A percentile compares a stretch with the other conserved stretches of the same genome.
phyloP scores from a whole-genome alignment of 2,113 vertebrate genomes.

The Charadrius vociferus region DNA sequence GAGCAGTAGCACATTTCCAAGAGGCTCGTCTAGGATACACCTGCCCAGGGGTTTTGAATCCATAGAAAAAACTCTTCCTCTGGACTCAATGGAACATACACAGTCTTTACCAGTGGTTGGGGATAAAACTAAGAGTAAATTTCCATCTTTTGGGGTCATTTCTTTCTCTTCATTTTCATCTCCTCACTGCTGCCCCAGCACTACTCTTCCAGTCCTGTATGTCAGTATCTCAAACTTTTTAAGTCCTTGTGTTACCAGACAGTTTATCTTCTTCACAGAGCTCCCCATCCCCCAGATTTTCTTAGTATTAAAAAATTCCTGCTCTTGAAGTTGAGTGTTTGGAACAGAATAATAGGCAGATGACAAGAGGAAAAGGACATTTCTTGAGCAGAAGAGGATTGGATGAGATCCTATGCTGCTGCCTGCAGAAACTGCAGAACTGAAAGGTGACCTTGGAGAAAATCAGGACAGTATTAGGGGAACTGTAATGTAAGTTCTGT shows the following conservation, averaged over 20 bases:
- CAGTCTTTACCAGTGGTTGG: not conserved
- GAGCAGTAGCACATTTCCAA: not conserved
- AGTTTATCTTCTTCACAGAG: not conserved
- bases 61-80: not conserved
- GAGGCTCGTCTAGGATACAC: not conserved
- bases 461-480: not conserved
- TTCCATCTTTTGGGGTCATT: not conserved
- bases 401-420: not conserved
- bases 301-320: not conserved
- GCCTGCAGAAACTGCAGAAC: not conserved
- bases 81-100: not conserved
- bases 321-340: not conserved
- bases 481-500: not conserved
- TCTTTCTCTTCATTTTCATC: not conserved
- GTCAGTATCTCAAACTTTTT: not conserved
- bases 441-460: not conserved
- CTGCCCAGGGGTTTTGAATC: not conserved
- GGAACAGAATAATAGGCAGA: not conserved
- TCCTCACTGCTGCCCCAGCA: not conserved
- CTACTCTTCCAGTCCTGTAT: not conserved
- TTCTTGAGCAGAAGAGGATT: not conserved
- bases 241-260: not conserved
- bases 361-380: not conserved
- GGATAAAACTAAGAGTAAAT: not conserved
- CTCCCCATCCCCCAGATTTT: not conserved